A percentile compares a stretch with the other conserved stretches of the same genome.
Evolutionary conservation across 2,888 invertebrate species (phyloP).

Genomic region (Tridacna crocea): DNA sequence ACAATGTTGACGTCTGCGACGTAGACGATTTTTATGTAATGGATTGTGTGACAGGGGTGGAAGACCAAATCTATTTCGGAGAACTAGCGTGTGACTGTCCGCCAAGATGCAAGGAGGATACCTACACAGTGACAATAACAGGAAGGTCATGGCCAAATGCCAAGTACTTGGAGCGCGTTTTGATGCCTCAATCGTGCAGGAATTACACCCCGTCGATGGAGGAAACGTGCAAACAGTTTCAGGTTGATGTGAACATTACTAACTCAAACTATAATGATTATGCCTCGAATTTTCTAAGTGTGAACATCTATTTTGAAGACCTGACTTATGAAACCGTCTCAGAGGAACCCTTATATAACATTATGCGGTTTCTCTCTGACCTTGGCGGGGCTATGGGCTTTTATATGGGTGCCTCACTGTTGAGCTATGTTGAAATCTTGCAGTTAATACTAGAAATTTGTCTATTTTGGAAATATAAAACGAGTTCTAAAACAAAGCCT

Average conservation of each 20-base stretch:
- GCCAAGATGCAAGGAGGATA: constrained; percentile 1
- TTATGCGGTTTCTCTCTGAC: constrained; percentile 60
- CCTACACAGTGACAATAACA: background rate
- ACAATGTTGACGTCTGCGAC: background rate
- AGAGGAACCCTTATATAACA: constrained; percentile 31
- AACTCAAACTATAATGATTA: background rate
- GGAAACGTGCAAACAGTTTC: background rate
- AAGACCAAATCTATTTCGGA: background rate
- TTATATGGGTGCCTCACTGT: constrained; percentile 61
- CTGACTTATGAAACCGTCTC: constrained; percentile 21
- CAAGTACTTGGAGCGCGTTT: constrained; percentile 3
- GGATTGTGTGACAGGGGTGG: background rate
- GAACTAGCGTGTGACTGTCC: constrained; percentile 11
- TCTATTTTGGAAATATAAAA: constrained; percentile 26
- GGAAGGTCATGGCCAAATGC: constrained; percentile 16
- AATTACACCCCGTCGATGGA: constrained; percentile 19
- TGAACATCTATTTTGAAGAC: constrained; percentile 35
- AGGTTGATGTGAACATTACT: background rate
- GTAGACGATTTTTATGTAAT: background rate
- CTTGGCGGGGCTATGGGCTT: constrained; percentile 64
- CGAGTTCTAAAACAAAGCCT: background rate
- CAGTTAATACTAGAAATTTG: constrained; percentile 56
- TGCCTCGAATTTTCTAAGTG: constrained; percentile 18
- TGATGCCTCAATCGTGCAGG: constrained; percentile 15
- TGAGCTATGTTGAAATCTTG: constrained; percentile 61